Percentiles rank a stretch among this genome's conserved stretches.
Evolutionary conservation across 2,797 vertebrate genomes (phyloP).

Genomic region (Adelosebastes latens): DNA sequence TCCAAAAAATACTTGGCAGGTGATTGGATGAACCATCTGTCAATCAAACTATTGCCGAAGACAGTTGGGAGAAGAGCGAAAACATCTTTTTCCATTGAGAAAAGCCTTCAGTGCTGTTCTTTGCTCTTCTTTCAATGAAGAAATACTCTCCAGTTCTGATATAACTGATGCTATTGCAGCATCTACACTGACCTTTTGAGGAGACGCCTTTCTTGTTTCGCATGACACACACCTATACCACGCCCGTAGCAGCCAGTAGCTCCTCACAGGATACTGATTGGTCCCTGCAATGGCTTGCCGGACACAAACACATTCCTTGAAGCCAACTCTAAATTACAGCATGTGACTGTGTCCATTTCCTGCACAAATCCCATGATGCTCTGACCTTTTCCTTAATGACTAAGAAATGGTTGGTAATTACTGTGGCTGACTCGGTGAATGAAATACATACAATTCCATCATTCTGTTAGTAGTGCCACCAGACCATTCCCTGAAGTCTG

Average conservation of each 20-base stretch:
- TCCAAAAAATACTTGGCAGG: not conserved
- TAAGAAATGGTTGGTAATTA: constrained; percentile 58
- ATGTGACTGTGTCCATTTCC: constrained; percentile 15
- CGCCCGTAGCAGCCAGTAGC: not conserved
- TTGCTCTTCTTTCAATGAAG: too few species aligned
- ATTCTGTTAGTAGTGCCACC: not conserved
- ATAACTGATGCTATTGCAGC: not conserved
- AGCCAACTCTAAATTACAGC: constrained; percentile 34
- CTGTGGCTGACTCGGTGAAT: constrained; percentile 36
- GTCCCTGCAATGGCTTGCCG: not conserved
- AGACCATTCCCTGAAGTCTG: constrained; percentile 28
- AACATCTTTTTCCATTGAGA: not conserved
- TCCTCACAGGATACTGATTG: not conserved
- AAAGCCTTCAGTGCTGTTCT: not conserved
- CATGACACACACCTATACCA: not conserved
- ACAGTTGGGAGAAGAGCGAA: not conserved
- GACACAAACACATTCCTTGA: not conserved
- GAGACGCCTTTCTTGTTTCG: not conserved
- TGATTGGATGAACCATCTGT: not conserved
- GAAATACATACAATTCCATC: constrained; percentile 51
- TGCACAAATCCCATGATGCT: not conserved
- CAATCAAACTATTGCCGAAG: not conserved
- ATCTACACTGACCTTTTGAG: not conserved
- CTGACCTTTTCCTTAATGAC: constrained; percentile 61
- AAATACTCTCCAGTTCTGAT: too few species aligned